phyloP scores from a whole-genome alignment of 2,113 vertebrate species.

The Lichenostomus cassidix region DNA sequence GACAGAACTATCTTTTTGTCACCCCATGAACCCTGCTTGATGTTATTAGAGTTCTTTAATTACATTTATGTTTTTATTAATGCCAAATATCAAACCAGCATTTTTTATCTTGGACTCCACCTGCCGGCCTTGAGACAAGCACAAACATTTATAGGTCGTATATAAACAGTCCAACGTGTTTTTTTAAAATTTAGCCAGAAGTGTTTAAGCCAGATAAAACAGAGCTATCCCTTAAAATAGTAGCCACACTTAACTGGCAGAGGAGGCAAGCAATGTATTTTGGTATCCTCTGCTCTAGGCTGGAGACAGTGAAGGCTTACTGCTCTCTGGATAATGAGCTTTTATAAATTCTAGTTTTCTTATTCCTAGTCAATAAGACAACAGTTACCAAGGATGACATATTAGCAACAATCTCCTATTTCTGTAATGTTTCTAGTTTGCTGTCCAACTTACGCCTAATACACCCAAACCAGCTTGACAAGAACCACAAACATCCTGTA shows the following conservation, averaged over 20 bases:
- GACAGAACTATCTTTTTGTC: not conserved
- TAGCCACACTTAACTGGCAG: not conserved
- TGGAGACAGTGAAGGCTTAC: not conserved
- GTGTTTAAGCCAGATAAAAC: not conserved
- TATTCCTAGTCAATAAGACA: not conserved
- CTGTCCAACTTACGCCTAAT: not conserved
- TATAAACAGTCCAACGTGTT: not conserved
- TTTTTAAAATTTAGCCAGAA: not conserved
- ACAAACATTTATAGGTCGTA: not conserved
- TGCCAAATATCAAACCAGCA: not conserved
- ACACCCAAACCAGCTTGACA: constrained; percentile 13
- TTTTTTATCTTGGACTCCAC: constrained; percentile 8
- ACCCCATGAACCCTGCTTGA: not conserved
- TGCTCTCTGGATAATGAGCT: not conserved
- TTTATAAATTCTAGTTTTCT: not conserved
- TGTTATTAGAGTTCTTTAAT: not conserved
- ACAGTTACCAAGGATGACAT: not conserved
- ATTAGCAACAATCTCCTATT: not conserved
- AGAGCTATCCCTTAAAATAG: not conserved
- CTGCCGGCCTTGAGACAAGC: not conserved
- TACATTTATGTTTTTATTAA: not conserved
- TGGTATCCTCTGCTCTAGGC: not conserved
- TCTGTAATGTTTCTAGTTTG: not conserved
- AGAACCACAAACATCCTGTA: constrained; percentile 36
- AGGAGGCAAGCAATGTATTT: not conserved